phyloP scores from a whole-genome alignment of 2,888 invertebrate species.

The Cantharis rufa region DNA sequence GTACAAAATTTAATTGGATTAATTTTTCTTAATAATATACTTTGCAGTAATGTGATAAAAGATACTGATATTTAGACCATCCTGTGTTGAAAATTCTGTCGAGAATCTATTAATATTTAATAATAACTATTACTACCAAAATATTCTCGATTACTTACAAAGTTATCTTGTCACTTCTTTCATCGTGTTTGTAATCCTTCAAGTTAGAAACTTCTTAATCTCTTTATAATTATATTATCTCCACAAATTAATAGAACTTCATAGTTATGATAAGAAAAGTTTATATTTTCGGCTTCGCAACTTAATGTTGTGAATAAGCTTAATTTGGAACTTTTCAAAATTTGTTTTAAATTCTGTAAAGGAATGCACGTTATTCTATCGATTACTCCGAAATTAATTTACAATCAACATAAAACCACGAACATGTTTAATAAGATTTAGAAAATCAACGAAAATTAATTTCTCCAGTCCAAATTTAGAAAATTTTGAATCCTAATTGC shows the following conservation, averaged over 20 bases:
- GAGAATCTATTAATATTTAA: background rate
- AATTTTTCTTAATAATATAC: background rate
- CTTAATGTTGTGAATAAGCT: background rate
- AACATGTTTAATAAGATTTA: background rate
- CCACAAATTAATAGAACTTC: background rate
- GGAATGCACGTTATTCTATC: background rate
- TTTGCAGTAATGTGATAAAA: background rate
- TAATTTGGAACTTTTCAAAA: background rate
- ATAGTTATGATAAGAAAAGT: background rate
- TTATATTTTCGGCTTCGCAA: background rate
- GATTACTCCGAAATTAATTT: background rate
- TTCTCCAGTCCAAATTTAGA: too few species aligned
- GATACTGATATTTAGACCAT: background rate
- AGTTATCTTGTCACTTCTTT: background rate
- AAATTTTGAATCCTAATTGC: too few species aligned
- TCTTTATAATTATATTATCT: background rate
- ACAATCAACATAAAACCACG: background rate
- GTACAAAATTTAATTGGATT: background rate
- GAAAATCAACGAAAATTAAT: background rate
- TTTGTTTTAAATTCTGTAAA: background rate
- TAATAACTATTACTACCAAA: background rate
- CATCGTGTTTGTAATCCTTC: background rate
- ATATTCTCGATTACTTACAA: background rate
- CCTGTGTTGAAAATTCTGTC: background rate
- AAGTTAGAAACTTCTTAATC: background rate